Evolutionary conservation across 2,797 vertebrate species (phyloP), one percentile per base, ranked within the genome.

Genomic region (Aplochiton taeniatus): DNA sequence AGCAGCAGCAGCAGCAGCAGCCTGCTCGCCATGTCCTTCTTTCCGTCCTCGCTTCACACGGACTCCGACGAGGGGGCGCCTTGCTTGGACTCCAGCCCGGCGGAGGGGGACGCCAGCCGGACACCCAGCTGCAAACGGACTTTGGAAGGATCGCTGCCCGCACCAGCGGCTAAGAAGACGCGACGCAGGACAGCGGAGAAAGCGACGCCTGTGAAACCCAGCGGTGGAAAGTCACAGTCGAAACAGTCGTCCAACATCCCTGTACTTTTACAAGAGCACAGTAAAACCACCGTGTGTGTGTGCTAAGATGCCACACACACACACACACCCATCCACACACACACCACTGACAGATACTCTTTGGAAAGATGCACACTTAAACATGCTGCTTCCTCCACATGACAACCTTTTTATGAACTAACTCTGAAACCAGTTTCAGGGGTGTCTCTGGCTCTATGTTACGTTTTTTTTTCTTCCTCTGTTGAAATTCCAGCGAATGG

Each of bases 211-310:
- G 84, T 61, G 4, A 84, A 78, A 19, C 88, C 93, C 17, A 92
- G 94, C 19, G 90, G 92, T 63, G 93, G 94, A 18, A 91, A 96
- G 78, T 93, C 93, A 20, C 95, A 95, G 87, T 76, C 78, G 50
- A 95, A 94, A 84, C 94, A 95, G 74, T 66, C 90, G 1, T 78
- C 12, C 45, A 92, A 91, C 1, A 85, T 93, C 51, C 88, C 83
- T 0, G 85, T 91, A 0, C 89, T 98, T 59, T 92, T 97, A 62
- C 95, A 95, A 44, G 93, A 94, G 62, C 93, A 95, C 60, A 78
- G 94, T 64, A 98, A 97, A 75, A 90, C 92, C 0, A 91, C 95
- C 0, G 90, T 98, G 65, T 98, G 96, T 11, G 96, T 97, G 0
- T 98, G 93, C 85, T 98, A 90, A 95, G 73, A 49, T 5, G 11